Conservation (phyloP, 2,888 invertebrate genomes). For the Acrobasis repandana region DNA sequence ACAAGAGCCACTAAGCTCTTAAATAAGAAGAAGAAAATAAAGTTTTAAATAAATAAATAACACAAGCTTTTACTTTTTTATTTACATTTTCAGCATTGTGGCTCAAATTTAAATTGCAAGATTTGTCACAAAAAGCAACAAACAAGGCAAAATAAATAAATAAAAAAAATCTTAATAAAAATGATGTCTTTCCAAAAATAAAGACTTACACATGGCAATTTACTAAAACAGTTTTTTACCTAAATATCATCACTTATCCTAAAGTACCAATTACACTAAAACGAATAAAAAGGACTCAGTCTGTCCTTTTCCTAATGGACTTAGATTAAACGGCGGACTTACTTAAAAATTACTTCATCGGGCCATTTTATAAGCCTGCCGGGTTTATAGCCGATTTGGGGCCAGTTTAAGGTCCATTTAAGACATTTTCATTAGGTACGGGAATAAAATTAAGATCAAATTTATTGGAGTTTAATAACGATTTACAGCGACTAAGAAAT, state of each 20-base stretch:
- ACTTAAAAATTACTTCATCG: constrained; percentile 18
- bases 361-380: constrained; percentile 5
- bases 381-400: constrained; percentile 13
- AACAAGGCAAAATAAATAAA: no score
- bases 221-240: background rate
- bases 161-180: no score
- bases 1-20: no score
- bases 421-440: constrained; percentile 8
- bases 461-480: constrained; percentile 3
- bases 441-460: background rate
- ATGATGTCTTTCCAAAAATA: no score
- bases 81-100: no score
- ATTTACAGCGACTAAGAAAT: background rate
- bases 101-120: no score
- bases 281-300: background rate
- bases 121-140: no score
- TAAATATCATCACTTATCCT: background rate
- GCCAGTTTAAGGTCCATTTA: background rate
- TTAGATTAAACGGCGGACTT: constrained; percentile 17
- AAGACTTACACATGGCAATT: no score
- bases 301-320: constrained; percentile 13
- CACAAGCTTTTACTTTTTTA: no score
- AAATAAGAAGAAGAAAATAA: no score
- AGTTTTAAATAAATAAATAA: no score
- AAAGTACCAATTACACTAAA: background rate